These are phyloP conservation scores for Psilopsiagon aymara DNA, from an alignment of 2,113 vertebrate species.

Conservation along the genomic window DNA sequence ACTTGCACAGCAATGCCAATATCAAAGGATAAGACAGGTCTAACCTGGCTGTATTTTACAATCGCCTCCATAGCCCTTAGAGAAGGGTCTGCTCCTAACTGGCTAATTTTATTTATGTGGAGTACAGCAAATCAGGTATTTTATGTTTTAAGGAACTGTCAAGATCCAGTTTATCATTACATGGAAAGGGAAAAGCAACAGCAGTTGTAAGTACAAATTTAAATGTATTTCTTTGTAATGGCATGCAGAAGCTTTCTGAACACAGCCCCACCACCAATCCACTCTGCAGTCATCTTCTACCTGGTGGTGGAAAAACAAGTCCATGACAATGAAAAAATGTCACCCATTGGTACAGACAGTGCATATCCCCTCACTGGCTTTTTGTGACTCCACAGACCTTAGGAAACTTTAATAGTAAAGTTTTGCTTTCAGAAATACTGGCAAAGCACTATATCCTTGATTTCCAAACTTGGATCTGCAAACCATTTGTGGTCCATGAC, in stretches of 20 bases:
- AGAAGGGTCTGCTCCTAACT: neutral
- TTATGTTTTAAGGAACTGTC: neutral
- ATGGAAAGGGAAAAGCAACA: neutral
- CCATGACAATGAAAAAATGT: neutral
- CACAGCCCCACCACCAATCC: neutral
- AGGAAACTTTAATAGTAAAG: neutral
- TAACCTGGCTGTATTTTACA: neutral
- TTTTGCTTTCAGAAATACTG: neutral
- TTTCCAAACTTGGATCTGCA: conserved; percentile 13
- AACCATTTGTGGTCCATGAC: neutral
- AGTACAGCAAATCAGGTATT: neutral
- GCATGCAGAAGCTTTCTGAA: neutral
- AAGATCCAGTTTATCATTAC: neutral
- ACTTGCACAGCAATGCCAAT: neutral
- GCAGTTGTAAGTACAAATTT: neutral
- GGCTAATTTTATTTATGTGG: neutral
- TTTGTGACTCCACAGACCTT: neutral
- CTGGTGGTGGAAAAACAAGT: neutral
- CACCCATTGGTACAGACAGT: neutral
- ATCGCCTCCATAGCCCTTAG: neutral
- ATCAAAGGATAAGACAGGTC: neutral
- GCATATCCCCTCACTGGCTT: neutral
- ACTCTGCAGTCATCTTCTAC: neutral
- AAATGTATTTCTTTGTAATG: neutral
- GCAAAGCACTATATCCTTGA: neutral